These are phyloP conservation scores for Mormyrops boulengeri DNA, from an alignment of 2,797 vertebrate genomes.

Conservation along the genomic window DNA sequence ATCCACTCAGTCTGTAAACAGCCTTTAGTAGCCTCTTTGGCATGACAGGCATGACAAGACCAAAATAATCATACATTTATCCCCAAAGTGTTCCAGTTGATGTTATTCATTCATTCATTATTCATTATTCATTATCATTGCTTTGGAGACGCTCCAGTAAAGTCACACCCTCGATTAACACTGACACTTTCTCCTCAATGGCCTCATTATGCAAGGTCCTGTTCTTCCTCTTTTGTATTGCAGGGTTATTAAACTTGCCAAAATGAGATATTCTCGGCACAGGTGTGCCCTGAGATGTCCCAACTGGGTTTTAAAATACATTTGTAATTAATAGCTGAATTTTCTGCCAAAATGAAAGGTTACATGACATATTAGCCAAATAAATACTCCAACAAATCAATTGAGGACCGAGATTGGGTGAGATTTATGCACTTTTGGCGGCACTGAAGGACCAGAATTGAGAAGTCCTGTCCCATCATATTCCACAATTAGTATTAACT, in stretches of 20 bases:
- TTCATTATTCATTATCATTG: not conserved
- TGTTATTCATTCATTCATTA: constrained; percentile 1
- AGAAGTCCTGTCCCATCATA: not conserved
- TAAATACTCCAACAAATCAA: not conserved
- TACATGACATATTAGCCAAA: not conserved
- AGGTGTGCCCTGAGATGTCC: not conserved
- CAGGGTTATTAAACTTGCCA: not conserved
- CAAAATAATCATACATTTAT: not conserved
- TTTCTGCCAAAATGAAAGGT: not conserved
- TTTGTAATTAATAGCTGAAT: constrained; percentile 7
- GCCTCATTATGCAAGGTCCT: constrained; percentile 11
- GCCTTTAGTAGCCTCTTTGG: not conserved
- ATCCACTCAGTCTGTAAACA: not conserved
- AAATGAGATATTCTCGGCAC: not conserved
- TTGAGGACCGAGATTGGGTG: not conserved
- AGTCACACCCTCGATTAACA: not conserved
- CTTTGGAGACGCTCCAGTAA: not conserved
- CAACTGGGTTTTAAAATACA: not conserved
- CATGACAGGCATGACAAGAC: not conserved
- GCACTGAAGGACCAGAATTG: not conserved
- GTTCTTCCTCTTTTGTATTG: not conserved
- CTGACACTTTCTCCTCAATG: not conserved
- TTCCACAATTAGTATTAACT: not conserved
- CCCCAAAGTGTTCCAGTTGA: not conserved
- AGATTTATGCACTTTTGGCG: not conserved